Base-by-base conservation (phyloP, 1,140 invertebrate species). In the Solenopsis invicta region DNA sequence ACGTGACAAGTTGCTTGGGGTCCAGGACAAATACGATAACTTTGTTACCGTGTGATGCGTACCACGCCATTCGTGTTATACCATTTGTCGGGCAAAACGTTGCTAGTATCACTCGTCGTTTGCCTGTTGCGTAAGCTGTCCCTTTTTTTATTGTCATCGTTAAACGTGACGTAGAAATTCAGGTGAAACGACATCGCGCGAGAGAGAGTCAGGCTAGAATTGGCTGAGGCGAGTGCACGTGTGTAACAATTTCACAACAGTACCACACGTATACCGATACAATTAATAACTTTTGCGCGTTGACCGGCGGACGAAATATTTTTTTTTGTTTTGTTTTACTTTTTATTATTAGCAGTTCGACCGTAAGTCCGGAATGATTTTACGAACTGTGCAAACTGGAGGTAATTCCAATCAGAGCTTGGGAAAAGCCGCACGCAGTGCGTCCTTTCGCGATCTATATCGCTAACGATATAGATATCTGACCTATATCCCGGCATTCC, bases 11-110 rank as follows among this genome's bases (percentile, higher is more conserved):
- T 82, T 74, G 54, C 69, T 75, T 59, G 50, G 16, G 13, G 18
- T 61, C 13, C 41, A 59, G 69, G 61, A 80, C 76, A 80, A 84
- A 75, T 50, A 74, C 41, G 69, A 61, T 84, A 84, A 84, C 80
- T 84, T 84, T 61, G 54, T 84, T 84, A 84, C 66, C n/a, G 12
- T 74, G 56, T 59, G 69, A 75, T 84, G 54, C 62, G 62, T 18
- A 67, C 29, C 62, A 62, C 48, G 48, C 37, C 54, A 54, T 71
- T 72, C 67, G 78, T 81, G 78, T 81, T 69, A 48, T 61, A 75
- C 18, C 80, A 75, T 84, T 84, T 75, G 56, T 75, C 69, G 56
- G n/a, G 45, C 50, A 48, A 50, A 84, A 84, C 69, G 67, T n/a
- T 61, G 45, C 45, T 61, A 18, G 13, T 74, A 50, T 84, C 54